A percentile compares a stretch with the other conserved stretches of the same genome.
Evolutionary conservation across 2,113 vertebrate species (phyloP).

Genomic region (Aplodontia rufa): DNA sequence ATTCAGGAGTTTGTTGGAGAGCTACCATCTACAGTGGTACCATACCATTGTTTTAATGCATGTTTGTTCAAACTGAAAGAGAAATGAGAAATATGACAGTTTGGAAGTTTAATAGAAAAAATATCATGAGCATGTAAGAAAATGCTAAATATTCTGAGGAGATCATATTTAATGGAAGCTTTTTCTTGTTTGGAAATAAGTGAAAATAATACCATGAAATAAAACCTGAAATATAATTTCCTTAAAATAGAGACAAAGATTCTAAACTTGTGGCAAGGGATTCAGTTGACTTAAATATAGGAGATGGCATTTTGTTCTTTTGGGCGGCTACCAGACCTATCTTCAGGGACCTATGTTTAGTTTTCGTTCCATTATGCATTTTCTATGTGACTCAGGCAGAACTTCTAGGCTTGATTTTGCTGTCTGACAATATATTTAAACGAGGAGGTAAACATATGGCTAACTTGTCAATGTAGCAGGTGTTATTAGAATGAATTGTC

Average conservation of each 20-base stretch:
- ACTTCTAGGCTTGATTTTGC: slow-evolving; percentile 10
- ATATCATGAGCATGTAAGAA: neutral
- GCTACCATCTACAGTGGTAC: neutral
- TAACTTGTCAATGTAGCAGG: neutral
- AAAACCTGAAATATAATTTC: neutral
- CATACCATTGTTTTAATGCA: neutral
- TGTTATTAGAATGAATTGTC: neutral
- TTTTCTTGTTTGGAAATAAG: slow-evolving; percentile 38
- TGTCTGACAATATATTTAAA: slow-evolving; percentile 15
- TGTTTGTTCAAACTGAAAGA: slow-evolving; percentile 3
- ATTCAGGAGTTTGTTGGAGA: neutral
- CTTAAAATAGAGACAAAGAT: neutral
- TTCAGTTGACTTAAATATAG: neutral
- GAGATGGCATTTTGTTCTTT: neutral
- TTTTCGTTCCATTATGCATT: neutral
- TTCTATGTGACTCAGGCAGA: neutral
- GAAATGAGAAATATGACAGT: neutral
- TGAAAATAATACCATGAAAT: neutral
- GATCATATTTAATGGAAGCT: neutral
- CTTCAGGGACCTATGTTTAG: neutral
- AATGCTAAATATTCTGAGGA: neutral
- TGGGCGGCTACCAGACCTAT: neutral
- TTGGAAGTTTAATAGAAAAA: slow-evolving; percentile 12
- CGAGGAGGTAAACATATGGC: neutral
- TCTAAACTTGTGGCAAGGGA: neutral